Conservation (phyloP, 37 sponge, comb jelly and placozoan species). For the Chondrilla cf. caribensis region DNA sequence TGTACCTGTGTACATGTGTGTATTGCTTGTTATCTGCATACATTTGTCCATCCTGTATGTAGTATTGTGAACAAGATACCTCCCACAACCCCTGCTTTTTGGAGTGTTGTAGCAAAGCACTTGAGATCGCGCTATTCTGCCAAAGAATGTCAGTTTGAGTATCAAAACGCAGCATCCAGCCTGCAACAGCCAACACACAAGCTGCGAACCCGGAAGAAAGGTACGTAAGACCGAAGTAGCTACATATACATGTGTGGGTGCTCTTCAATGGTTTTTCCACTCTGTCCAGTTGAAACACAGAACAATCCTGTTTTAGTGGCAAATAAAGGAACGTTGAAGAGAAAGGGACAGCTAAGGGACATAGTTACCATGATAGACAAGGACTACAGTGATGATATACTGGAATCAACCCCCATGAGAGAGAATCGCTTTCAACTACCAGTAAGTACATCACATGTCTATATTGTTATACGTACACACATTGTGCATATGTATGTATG, state of each 20-base stretch:
- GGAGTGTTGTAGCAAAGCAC: conserved; percentile 35
- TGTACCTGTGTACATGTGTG: too few species aligned
- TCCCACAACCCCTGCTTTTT: conserved; percentile 38
- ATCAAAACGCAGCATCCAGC: not conserved
- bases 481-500: too few species aligned
- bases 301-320: too few species aligned
- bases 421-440: conserved; percentile 8
- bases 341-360: conserved; percentile 40
- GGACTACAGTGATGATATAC: conserved; percentile 46
- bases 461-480: too few species aligned
- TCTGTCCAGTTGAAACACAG: too few species aligned
- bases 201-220: not conserved
- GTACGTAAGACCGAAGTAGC: too few species aligned
- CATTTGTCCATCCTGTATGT: too few species aligned
- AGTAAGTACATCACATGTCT: not conserved
- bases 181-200: not conserved
- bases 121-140: conserved; percentile 31
- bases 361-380: conserved; percentile 11
- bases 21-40: too few species aligned
- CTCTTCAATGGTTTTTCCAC: too few species aligned
- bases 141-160: conserved; percentile 25
- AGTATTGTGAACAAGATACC: conserved; percentile 45
- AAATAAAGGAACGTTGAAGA: conserved; percentile 52
- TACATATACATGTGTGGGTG: too few species aligned
- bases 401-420: conserved; percentile 44